Percentiles rank a stretch among this genome's conserved stretches.
phyloP scores from a whole-genome alignment of 2,888 invertebrate genomes.

The Synanthedon tipuliformis region DNA sequence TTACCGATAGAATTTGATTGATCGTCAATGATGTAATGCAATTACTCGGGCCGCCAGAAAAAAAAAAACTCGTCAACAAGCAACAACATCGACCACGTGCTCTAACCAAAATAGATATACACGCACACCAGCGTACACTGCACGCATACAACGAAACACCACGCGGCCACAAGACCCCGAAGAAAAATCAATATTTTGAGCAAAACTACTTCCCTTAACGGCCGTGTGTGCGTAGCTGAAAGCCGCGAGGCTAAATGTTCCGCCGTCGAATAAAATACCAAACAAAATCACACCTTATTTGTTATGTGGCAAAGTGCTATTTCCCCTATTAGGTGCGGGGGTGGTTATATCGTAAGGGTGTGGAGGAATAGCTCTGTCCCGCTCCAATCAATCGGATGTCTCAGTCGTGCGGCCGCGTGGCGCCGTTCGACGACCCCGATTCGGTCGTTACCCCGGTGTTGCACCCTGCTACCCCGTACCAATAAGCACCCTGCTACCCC shows the following conservation, averaged over 20 bases:
- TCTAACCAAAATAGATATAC: constrained; percentile 57
- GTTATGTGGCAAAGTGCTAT: constrained; percentile 41
- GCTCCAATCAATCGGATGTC: constrained; percentile 65
- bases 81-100: constrained; percentile 65
- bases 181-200: constrained; percentile 71
- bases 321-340: constrained; percentile 36
- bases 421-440: constrained; percentile 61
- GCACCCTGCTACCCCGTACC: constrained; percentile 65
- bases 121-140: constrained; percentile 23
- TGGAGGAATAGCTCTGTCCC: constrained; percentile 42
- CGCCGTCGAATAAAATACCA: constrained; percentile 17
- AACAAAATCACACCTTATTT: constrained; percentile 47
- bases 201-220: constrained; percentile 66
- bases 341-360: constrained; percentile 57
- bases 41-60: constrained; percentile 53
- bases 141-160: constrained; percentile 20
- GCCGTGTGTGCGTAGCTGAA: constrained; percentile 43
- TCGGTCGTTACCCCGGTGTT: constrained; percentile 63
- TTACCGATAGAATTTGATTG: no score
- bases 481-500: constrained; percentile 18
- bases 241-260: constrained; percentile 26
- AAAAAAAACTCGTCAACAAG: constrained; percentile 68
- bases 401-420: constrained; percentile 61
- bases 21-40: constrained; percentile 42
- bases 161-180: constrained; percentile 44